Percentiles rank a stretch among this genome's conserved stretches.
Evolutionary conservation across 53 echinoderm and acorn worm genomes (phyloP).

Genomic region (Antedon mediterranea): DNA sequence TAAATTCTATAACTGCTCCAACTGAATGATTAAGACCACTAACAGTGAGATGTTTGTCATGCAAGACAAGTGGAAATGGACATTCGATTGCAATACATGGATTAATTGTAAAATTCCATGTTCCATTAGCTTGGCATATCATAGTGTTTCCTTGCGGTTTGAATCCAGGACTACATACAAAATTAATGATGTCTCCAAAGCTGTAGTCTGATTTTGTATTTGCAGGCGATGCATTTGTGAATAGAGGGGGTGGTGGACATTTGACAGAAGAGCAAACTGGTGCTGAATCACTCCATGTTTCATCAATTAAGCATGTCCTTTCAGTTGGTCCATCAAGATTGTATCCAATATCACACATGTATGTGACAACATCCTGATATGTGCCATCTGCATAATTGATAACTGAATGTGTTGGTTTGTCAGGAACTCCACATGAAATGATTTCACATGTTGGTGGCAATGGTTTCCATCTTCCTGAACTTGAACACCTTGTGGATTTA

Average conservation of each 20-base stretch:
- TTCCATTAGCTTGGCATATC: conserved; percentile 35
- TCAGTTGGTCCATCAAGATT: conserved; percentile 28
- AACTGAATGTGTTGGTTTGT: not conserved
- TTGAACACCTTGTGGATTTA: conserved; percentile 5
- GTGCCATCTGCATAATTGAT: not conserved
- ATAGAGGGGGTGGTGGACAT: conserved; percentile 41
- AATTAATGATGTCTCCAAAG: not conserved
- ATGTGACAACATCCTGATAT: conserved; percentile 32
- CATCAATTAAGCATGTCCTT: conserved; percentile 28
- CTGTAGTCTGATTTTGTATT: not conserved
- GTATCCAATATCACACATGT: conserved; percentile 49
- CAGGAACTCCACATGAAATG: conserved; percentile 21
- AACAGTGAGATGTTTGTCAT: not conserved
- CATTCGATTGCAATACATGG: not conserved
- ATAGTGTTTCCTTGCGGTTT: conserved; percentile 14
- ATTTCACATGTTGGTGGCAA: conserved; percentile 25
- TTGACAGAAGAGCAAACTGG: conserved; percentile 32
- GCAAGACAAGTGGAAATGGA: not conserved
- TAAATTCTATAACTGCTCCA: not conserved
- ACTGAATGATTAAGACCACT: not conserved
- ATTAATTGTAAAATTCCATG: conserved; percentile 26
- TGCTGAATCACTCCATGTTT: conserved; percentile 35
- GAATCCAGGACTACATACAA: conserved; percentile 44
- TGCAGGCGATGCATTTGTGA: conserved; percentile 16
- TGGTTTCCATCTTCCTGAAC: conserved; percentile 28